Evolutionary conservation across 2,113 vertebrate genomes (phyloP).

Genomic region (Galemys pyrenaicus): DNA sequence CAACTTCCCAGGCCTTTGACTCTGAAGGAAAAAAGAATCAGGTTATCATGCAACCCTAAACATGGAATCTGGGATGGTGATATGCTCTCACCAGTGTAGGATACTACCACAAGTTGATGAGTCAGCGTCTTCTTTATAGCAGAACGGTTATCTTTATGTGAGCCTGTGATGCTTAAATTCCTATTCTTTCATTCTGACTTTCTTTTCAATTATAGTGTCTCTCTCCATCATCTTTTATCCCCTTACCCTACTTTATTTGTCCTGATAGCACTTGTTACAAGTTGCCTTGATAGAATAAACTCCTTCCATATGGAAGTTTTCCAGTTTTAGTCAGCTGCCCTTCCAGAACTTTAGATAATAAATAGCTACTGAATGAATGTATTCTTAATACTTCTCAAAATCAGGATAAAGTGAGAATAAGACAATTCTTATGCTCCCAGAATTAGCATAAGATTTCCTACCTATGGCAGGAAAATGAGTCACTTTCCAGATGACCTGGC

Average conservation of each 20-base stretch:
- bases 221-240: not conserved
- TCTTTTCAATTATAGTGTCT: not conserved
- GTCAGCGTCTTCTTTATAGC: not conserved
- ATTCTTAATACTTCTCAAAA: conserved; percentile 10
- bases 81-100: not conserved
- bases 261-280: not conserved
- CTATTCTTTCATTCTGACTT: not conserved
- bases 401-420: not conserved
- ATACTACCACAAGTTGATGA: not conserved
- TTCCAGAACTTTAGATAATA: not conserved
- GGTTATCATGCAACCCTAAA: not conserved
- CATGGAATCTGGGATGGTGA: not conserved
- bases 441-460: not conserved
- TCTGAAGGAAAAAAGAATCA: conserved; percentile 82
- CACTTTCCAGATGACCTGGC: not conserved
- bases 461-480: not conserved
- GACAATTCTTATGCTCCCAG: not conserved
- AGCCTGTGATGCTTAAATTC: not conserved
- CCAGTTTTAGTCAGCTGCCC: not conserved
- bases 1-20: conserved; percentile 97
- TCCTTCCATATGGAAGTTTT: not conserved
- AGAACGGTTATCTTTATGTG: not conserved
- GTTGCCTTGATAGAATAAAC: not conserved
- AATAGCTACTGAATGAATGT: not conserved
- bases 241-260: not conserved